Conservation (phyloP, 1,140 invertebrate species). For the Drosophila virilis region DNA sequence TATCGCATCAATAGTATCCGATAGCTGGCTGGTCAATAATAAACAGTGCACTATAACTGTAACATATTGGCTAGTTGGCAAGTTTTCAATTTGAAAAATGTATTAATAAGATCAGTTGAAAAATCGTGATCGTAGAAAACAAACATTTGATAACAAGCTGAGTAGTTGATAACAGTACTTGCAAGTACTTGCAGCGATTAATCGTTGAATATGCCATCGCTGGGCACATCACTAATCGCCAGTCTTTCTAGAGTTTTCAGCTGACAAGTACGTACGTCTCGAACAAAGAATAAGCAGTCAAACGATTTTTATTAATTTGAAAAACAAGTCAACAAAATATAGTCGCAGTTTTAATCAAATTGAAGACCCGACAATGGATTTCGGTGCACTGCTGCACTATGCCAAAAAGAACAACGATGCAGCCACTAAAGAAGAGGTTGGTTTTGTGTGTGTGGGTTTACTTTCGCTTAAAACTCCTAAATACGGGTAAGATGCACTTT, state of each 20-base stretch:
- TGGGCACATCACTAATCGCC: conserved; percentile 24
- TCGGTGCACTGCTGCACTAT: conserved; percentile 86
- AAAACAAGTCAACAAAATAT: conserved; percentile 5
- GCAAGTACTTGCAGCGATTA: neutral
- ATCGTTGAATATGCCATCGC: neutral
- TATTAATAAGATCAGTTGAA: no score
- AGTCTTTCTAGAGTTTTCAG: conserved; percentile 56
- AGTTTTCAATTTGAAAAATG: no score
- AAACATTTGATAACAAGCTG: neutral
- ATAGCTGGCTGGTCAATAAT: neutral
- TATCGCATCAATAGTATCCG: neutral
- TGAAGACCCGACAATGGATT: conserved; percentile 86
- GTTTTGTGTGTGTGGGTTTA: conserved; percentile 26
- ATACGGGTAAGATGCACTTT: neutral
- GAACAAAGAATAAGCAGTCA: conserved; percentile 21
- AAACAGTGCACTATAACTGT: no score
- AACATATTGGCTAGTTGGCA: neutral
- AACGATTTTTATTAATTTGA: conserved; percentile 25
- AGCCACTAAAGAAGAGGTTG: conserved; percentile 84
- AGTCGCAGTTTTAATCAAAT: conserved; percentile 7
- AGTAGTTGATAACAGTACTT: neutral
- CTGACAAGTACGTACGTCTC: conserved; percentile 35
- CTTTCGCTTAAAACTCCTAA: neutral
- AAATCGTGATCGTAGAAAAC: neutral
- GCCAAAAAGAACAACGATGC: conserved; percentile 87